Percentiles rank a stretch among this genome's conserved stretches.
phyloP scores from a whole-genome alignment of 2,797 vertebrate genomes.

The Prionace glauca region DNA sequence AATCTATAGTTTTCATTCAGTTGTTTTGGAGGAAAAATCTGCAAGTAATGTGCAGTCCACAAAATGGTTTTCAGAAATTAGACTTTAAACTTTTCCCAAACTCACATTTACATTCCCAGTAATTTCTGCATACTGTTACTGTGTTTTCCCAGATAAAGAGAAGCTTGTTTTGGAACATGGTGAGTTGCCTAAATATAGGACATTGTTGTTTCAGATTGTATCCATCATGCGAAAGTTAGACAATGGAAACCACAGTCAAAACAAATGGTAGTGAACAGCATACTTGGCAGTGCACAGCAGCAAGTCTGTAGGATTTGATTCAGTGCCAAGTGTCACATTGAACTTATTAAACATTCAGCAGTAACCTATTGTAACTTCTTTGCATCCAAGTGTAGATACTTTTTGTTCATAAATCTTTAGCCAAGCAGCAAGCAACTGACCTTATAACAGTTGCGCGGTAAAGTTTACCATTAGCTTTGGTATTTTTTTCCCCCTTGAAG shows the following conservation, averaged over 20 bases:
- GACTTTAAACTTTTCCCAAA: neutral
- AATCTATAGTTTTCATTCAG: neutral
- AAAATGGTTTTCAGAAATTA: constrained; percentile 21
- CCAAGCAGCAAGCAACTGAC: neutral
- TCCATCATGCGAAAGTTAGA: constrained; percentile 37
- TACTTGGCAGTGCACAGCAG: constrained; percentile 22
- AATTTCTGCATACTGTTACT: neutral
- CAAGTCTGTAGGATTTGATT: constrained; percentile 31
- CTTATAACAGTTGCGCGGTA: neutral
- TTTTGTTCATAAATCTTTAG: constrained; percentile 19
- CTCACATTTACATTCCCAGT: constrained; percentile 22
- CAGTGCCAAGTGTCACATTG: constrained; percentile 33
- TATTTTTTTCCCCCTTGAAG: neutral
- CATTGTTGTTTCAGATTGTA: constrained; percentile 38
- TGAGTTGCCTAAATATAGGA: constrained; percentile 37
- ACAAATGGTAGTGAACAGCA: constrained; percentile 33
- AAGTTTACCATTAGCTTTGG: neutral
- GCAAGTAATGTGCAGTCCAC: neutral
- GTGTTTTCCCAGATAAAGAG: constrained; percentile 25
- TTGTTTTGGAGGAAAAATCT: neutral
- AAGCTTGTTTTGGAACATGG: constrained; percentile 37
- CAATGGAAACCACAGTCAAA: constrained; percentile 37
- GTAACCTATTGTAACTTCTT: constrained; percentile 17
- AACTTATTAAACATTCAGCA: constrained; percentile 32
- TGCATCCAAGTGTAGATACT: constrained; percentile 15